Evolutionary conservation across 2,113 vertebrate genomes (phyloP).

Genomic region (Porphyrio hochstetteri): DNA sequence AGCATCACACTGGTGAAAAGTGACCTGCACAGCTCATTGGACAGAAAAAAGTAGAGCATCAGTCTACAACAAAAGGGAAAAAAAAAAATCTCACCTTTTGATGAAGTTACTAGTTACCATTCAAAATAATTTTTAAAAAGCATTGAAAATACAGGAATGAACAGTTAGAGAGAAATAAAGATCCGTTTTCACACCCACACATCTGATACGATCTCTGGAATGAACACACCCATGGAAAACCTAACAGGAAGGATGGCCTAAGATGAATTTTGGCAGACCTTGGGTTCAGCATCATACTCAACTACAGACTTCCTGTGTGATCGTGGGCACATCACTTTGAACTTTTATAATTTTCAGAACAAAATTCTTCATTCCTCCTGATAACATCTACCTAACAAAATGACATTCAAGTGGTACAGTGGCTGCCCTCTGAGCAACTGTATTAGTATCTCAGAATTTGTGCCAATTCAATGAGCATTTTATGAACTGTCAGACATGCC

Average conservation of each 20-base stretch:
- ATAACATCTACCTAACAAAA: background rate
- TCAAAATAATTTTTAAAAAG: background rate
- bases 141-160: background rate
- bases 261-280: background rate
- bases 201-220: background rate
- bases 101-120: background rate
- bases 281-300: background rate
- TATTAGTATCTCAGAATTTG: background rate
- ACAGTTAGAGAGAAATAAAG: background rate
- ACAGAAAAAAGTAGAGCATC: background rate
- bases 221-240: background rate
- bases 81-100: accelerated
- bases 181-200: background rate
- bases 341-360: background rate
- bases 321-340: background rate
- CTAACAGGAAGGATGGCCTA: background rate
- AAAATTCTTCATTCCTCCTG: background rate
- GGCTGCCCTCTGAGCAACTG: background rate
- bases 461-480: background rate
- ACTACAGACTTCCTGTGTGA: background rate
- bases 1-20: background rate
- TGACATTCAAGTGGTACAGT: background rate
- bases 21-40: background rate
- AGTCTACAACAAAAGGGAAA: background rate
- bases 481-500: background rate